These are phyloP conservation scores for Zaprionus kolodkinae DNA, from an alignment of 1,140 invertebrate genomes.

Conservation along the genomic window DNA sequence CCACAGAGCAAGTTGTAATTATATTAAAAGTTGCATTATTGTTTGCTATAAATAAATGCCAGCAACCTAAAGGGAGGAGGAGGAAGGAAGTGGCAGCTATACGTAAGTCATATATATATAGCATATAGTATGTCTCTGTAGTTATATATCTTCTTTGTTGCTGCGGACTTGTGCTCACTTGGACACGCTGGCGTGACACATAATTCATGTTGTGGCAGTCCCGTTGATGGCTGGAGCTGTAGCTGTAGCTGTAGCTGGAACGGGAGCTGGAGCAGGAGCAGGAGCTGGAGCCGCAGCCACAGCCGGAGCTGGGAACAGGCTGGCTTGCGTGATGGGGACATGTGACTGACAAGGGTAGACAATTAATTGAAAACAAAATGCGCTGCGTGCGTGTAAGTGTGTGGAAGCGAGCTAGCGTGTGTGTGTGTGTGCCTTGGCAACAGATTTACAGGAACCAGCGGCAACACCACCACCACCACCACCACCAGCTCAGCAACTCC, in stretches of 20 bases:
- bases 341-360: constrained; percentile 75
- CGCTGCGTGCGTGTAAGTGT: constrained; percentile 18
- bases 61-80: background rate
- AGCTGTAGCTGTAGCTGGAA: background rate
- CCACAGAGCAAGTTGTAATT: constrained; percentile 5
- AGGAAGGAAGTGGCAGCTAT: background rate
- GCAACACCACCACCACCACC: background rate
- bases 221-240: background rate
- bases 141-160: constrained; percentile 7
- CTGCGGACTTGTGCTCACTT: constrained; percentile 28
- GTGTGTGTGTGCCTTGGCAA: constrained; percentile 11
- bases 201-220: constrained; percentile 33
- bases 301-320: background rate
- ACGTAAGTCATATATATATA: background rate
- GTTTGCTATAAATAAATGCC: constrained; percentile 1
- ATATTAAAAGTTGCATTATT: background rate
- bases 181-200: constrained; percentile 37
- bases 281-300: background rate
- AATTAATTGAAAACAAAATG: constrained; percentile 75
- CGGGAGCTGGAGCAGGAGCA: background rate
- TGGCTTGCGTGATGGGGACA: constrained; percentile 56
- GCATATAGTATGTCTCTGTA: background rate
- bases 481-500: too few species aligned
- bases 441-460: background rate
- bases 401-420: background rate